phyloP scores from a whole-genome alignment of 92 coral and sea anemone genomes.

The Metridium senile region DNA sequence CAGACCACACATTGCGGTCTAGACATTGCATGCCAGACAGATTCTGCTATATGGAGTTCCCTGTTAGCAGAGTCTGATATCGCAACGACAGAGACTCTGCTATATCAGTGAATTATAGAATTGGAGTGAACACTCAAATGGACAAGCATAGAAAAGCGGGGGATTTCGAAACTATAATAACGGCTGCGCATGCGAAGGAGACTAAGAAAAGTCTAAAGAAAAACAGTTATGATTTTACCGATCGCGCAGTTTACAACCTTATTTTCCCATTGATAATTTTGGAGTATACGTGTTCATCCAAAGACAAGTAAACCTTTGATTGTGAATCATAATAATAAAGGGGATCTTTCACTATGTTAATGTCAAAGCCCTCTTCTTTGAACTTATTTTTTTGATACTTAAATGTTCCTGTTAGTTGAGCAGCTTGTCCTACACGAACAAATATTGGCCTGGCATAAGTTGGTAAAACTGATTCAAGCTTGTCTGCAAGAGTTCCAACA shows the following conservation, averaged over 20 bases:
- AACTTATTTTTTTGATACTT: slow-evolving; percentile 87
- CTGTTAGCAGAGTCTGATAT: too few species aligned
- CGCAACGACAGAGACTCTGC: too few species aligned
- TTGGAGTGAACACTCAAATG: too few species aligned
- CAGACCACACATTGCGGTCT: too few species aligned
- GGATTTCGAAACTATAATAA: too few species aligned
- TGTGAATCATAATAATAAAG: slow-evolving; percentile 65
- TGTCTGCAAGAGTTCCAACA: slow-evolving; percentile 48
- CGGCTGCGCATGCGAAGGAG: too few species aligned
- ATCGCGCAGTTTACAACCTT: slow-evolving; percentile 39
- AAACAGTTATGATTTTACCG: too few species aligned
- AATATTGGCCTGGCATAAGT: slow-evolving; percentile 89
- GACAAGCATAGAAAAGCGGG: too few species aligned
- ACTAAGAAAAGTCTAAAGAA: too few species aligned
- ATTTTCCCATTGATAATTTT: slow-evolving; percentile 66
- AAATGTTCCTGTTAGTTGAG: slow-evolving; percentile 86
- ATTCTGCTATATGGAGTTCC: too few species aligned
- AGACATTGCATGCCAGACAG: too few species aligned
- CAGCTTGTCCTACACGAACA: slow-evolving; percentile 75
- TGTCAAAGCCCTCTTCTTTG: slow-evolving; percentile 83
- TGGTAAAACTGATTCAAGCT: slow-evolving; percentile 68
- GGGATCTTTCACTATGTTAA: slow-evolving; percentile 66
- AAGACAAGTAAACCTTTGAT: slow-evolving; percentile 53
- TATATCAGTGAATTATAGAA: too few species aligned
- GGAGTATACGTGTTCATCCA: slow-evolving; percentile 61